Evolutionary conservation across 2,113 vertebrate species (phyloP), one percentile per base, ranked within the genome.

Genomic region (Ascaphus truei): DNA sequence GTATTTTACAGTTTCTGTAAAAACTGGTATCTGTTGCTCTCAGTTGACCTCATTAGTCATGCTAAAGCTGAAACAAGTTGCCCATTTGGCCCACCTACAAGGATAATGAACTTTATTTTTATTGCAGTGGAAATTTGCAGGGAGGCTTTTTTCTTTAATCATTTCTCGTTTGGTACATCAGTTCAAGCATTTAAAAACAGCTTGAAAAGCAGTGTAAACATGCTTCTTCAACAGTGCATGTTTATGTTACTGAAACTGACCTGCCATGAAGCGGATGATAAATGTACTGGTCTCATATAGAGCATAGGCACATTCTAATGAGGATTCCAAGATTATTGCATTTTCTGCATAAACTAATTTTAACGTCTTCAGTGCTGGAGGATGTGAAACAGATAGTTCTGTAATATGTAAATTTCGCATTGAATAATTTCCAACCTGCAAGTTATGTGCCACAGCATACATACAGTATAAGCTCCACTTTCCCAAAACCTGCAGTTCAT

Each of bases 1-100:
- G n/a, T n/a, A n/a, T n/a, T n/a, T n/a, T 11, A 22, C 43, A 22
- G 43, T 10, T 47, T 20, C n/a, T n/a, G n/a, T n/a, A n/a, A 23
- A 47, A 58, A 34, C 29, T 8, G 9, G 9, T 26, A 48, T 58
- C 50, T 37, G 23, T 12, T 68, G 20, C n/a, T 26, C 50, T 37
- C 15, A 47, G 26, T 51, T 68, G 55, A 68, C 66, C 66, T 60
- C 53, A 68, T 68, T 68, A 68, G 41, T 45, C 52, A 56, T 8
- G n/a, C 50, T 26, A 36, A 59, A 34, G 53, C 34, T 58, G 29
- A 58, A 68, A 33, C n/a, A 59, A 48, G 31, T 23, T 37, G 30
- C 43, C 51, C 56, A 51, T 59, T 50, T 50, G 55, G 66, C 55
- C 65, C 66, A 68, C 66, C 66, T 59, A 68, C 55, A 68, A 50